phyloP scores from a whole-genome alignment of 2,888 invertebrate genomes.

The Pachycephus smyrnensis region DNA sequence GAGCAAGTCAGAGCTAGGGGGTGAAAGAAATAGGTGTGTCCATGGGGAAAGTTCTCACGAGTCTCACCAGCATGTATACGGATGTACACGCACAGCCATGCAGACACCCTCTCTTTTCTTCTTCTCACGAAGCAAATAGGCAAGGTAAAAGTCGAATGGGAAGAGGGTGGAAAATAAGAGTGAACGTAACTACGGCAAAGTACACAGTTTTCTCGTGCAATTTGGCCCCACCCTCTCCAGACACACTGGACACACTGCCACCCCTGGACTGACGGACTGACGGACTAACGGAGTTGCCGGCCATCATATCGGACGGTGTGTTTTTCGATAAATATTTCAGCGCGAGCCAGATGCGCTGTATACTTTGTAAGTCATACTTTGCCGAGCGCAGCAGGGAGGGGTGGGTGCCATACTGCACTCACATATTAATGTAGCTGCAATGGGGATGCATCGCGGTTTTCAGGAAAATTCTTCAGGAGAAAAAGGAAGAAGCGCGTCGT shows the following conservation, averaged over 20 bases:
- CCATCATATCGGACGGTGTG: neutral
- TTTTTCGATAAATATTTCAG: constrained; percentile 11
- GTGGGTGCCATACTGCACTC: neutral
- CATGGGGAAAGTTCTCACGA: neutral
- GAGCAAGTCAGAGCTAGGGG: neutral
- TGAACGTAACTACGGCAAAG: constrained; percentile 2
- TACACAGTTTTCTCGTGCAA: constrained; percentile 2
- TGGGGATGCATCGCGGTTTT: neutral
- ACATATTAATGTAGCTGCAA: neutral
- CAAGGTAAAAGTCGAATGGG: neutral
- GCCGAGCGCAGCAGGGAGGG: neutral
- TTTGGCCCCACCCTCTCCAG: neutral
- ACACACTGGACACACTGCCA: neutral
- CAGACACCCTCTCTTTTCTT: neutral
- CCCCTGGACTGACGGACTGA: neutral
- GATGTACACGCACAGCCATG: neutral
- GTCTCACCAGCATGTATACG: neutral
- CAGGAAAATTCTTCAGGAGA: neutral
- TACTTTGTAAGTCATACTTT: constrained; percentile 6
- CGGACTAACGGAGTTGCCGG: neutral
- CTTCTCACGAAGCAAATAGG: neutral
- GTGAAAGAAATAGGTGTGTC: neutral
- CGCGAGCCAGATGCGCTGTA: constrained; percentile 2
- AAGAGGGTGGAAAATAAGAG: neutral
- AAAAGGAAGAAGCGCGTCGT: neutral